Evolutionary conservation across 2,797 vertebrate genomes (phyloP).

Genomic region (Cirrhinus molitorella): DNA sequence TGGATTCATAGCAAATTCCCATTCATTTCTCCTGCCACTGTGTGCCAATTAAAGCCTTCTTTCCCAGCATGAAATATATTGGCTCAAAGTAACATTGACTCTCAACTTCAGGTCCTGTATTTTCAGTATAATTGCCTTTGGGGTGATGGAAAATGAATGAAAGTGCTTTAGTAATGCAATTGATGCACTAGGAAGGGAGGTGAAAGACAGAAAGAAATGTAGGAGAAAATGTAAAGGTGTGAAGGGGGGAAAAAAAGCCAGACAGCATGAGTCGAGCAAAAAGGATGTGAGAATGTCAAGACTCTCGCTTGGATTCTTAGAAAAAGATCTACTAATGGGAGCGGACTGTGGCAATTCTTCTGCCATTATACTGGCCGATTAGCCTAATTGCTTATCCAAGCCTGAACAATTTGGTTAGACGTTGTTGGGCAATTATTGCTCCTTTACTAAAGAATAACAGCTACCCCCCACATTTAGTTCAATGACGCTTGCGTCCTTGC

Average conservation of each 20-base stretch:
- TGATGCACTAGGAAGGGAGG: conserved; percentile 50
- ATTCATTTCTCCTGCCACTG: conserved; percentile 57
- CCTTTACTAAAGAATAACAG: conserved; percentile 56
- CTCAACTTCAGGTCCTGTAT: conserved; percentile 59
- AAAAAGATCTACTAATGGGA: conserved; percentile 59
- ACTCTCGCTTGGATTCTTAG: conserved; percentile 43
- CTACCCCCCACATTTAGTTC: conserved; percentile 14
- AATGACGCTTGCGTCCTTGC: not conserved
- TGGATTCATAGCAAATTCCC: conserved; percentile 60
- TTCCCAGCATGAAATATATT: conserved; percentile 63
- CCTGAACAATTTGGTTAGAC: conserved; percentile 59
- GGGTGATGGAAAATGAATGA: conserved; percentile 58
- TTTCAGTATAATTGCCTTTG: conserved; percentile 66
- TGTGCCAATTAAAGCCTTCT: conserved; percentile 65
- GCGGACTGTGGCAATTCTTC: conserved; percentile 48
- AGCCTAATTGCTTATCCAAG: conserved; percentile 63
- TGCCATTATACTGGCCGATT: conserved; percentile 59
- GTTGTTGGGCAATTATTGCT: conserved; percentile 59
- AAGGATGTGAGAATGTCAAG: conserved; percentile 40
- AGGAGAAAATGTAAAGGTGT: conserved; percentile 48
- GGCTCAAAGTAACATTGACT: conserved; percentile 64
- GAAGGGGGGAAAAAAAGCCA: conserved; percentile 12
- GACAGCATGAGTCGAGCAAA: conserved; percentile 32
- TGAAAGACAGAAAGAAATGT: conserved; percentile 50
- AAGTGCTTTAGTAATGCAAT: conserved; percentile 51